Conservation (phyloP, 2,797 vertebrate species). For the Stomatorhinus walkeri region DNA sequence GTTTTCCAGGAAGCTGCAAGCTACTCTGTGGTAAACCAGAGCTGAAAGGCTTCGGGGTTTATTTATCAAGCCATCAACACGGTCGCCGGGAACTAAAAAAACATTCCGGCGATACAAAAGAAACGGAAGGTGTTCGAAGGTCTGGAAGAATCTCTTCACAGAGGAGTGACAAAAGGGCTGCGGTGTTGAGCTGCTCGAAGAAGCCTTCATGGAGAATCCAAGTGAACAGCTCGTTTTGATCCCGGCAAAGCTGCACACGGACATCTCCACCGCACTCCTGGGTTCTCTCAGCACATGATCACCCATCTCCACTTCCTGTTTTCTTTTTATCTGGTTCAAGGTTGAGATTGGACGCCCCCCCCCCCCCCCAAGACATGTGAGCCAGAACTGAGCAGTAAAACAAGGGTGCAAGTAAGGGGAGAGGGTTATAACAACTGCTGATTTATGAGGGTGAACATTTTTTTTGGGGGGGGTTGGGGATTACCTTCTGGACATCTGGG, state of each 20-base stretch:
- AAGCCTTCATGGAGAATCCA: neutral
- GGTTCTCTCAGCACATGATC: neutral
- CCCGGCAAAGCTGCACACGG: neutral
- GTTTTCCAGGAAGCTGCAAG: neutral
- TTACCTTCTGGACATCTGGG: slow-evolving; percentile 14
- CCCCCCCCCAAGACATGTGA: neutral
- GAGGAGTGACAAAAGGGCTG: neutral
- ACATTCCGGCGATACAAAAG: neutral
- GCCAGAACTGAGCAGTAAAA: neutral
- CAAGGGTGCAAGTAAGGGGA: neutral
- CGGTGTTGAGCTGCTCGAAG: neutral
- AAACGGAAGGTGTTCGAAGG: neutral
- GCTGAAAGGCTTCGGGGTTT: neutral
- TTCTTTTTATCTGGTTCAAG: neutral
- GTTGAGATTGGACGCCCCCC: neutral
- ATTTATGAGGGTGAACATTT: slow-evolving; percentile 24
- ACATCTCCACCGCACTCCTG: neutral
- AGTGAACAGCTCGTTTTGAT: neutral
- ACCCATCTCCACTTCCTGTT: neutral
- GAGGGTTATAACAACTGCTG: slow-evolving; percentile 24
- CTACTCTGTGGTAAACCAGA: neutral
- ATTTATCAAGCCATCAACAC: neutral
- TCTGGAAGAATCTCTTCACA: neutral
- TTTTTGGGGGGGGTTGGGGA: neutral
- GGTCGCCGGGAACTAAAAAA: neutral